Evolutionary conservation across 1,140 invertebrate genomes (phyloP), one percentile per base, ranked within the genome.

Genomic region (Lepidurus packardi): DNA sequence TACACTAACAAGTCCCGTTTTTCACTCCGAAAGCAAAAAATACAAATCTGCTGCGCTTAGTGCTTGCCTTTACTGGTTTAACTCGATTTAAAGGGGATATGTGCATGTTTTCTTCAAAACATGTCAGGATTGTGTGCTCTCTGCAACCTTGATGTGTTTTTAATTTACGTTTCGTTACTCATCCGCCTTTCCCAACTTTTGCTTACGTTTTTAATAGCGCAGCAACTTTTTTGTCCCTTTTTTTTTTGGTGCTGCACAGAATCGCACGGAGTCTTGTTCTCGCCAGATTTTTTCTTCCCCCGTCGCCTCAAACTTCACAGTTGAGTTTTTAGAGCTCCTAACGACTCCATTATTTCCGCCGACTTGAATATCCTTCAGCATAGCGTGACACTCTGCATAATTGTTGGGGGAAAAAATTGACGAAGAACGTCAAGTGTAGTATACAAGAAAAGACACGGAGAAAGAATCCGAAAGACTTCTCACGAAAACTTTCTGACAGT

Each of bases 91-190:
- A 75, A 24, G 11, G 13, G 24, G 25, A 24, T 16, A 42, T 75
- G 25, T 75, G 74, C 11, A 75, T 42, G 74, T 24, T 75, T 75
- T 24, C 24, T 75, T 42, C 74, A 42, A 42, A 75, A 75, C 25
- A 34, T 5, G 42, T 75, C 74, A 24, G 11, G 13, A n/a, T 73
- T 73, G 4, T 73, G 16, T 5, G 16, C 21, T 73, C 16, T 73
- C 16, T 73, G 53, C 21, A 24, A 25, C n/a, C 42, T 76, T 43
- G 25, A 13, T 11, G 24, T 11, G 11, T 73, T 73, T 9, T 7
- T 73, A 73, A 24, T 73, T 24, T 73, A 73, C 11, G 34, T 34
- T 34, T 34, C 34, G 34, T 76, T 76, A n/a, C 24, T 10, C 44
- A 43, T 76, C 10, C 47, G 21, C 34, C 24, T 24, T 75, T 75